Evolutionary conservation across 2,888 invertebrate genomes (phyloP).

Genomic region (Cantharis lateralis): DNA sequence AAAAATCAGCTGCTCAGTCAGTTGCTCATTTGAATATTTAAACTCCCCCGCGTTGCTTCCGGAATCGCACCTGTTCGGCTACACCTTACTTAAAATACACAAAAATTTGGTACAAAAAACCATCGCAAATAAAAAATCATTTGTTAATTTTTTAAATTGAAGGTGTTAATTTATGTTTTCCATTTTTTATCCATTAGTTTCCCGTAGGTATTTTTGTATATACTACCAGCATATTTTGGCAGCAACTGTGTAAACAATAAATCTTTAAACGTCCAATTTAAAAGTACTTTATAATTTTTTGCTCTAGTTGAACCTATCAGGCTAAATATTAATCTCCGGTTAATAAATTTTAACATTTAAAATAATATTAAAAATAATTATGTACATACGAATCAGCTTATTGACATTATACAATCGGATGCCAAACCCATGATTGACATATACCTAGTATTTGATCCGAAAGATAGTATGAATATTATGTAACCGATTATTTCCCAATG

Average conservation of each 20-base stretch:
- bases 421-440: neutral
- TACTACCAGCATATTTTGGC: neutral
- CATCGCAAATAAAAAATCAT: slow-evolving; percentile 12
- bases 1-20: slow-evolving; percentile 42
- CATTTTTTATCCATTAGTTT: neutral
- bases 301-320: neutral
- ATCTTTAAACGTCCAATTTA: neutral
- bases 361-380: neutral
- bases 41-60: slow-evolving; percentile 41
- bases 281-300: neutral
- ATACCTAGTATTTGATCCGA: neutral
- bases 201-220: neutral
- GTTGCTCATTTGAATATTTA: slow-evolving; percentile 44
- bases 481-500: neutral
- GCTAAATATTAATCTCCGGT: neutral
- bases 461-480: neutral
- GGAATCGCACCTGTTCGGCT: slow-evolving; percentile 40
- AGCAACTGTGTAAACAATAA: neutral
- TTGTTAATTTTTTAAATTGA: slow-evolving; percentile 23
- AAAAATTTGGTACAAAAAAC: slow-evolving; percentile 3
- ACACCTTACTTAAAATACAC: slow-evolving; percentile 13
- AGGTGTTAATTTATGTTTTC: slow-evolving; percentile 16
- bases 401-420: neutral
- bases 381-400: too few species aligned
- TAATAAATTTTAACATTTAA: neutral